Base-by-base conservation (phyloP, 2,888 invertebrate species). In the Drosophila paracracens region DNA sequence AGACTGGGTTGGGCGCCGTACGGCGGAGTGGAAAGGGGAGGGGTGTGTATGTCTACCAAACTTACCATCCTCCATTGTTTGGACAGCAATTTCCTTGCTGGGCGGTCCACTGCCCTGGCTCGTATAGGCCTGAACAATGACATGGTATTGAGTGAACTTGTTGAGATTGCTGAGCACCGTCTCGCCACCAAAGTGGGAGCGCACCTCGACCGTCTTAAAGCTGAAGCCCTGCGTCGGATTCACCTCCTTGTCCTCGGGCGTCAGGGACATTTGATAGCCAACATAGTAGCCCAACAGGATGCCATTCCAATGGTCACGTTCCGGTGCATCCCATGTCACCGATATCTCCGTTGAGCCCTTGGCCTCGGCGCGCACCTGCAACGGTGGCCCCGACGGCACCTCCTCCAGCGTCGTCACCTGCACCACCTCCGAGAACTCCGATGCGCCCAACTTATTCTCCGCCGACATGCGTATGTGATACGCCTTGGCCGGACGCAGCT, bases 401-500 rank as follows among this genome's bases (percentile, higher is more conserved):
- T 97, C 97, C 94, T 97, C 97, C 69, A 96, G 94, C n/a, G 97
- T 97, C 63, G 96, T 96, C n/a, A 96, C 96, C 94, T 97, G 97
- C 54, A 97, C 95, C 33, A 97, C 95, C 93, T 97, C 97, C 86
- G 97, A 97, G 54, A 97, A 97, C 89, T 97, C 97, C 83, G 98
- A 97, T 79, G 96, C 95, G 4, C 98, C 98, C 77, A 98, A 94
- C 88, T 97, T 95, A 93, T 98, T 98, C 92, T 97, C 97, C 11
- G 98, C 98, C 83, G 98, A 95, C 90, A 98, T 96, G 84, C 98
- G 95, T 86, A 98, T 95, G 92, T 98, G 97, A 94, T 98, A 98
- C 21, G 96, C 96, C 72, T 96, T 97, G 8, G 98, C 96, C 16
- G 98, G 98, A 70, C 96, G 96, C 38, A 98, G 94, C 90, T 96